Conservation (phyloP, 2,888 invertebrate species). For the Lottia gigantea region DNA sequence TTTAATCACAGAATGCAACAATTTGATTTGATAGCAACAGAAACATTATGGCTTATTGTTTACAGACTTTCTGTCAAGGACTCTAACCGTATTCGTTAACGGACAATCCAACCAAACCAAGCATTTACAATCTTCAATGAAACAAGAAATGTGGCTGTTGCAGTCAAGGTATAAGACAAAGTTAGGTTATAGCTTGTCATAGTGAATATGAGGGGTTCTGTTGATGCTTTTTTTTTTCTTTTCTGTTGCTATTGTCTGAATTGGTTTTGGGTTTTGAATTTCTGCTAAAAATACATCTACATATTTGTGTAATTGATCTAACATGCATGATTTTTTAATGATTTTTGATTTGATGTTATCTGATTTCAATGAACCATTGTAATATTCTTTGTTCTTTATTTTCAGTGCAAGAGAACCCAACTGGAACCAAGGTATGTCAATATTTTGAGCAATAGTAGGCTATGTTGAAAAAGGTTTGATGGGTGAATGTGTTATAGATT, state of each 20-base stretch:
- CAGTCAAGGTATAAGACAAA: too few species aligned
- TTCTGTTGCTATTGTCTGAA: background rate
- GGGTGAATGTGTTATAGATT: background rate
- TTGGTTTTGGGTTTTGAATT: background rate
- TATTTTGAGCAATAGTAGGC: background rate
- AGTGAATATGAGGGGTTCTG: too few species aligned
- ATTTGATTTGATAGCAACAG: too few species aligned
- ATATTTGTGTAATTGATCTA: background rate
- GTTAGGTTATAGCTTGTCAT: too few species aligned
- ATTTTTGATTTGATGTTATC: background rate
- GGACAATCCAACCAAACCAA: too few species aligned
- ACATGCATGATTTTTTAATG: background rate
- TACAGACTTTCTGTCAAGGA: too few species aligned
- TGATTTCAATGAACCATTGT: background rate
- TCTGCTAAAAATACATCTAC: background rate
- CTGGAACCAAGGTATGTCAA: constrained; percentile 75
- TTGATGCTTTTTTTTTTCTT: too few species aligned
- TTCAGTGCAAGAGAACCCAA: constrained; percentile 84
- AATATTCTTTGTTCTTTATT: constrained; percentile 37
- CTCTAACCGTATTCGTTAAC: too few species aligned
- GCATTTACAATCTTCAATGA: too few species aligned
- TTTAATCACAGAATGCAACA: too few species aligned
- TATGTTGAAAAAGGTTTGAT: background rate
- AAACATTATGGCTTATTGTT: too few species aligned
- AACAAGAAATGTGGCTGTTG: too few species aligned